Percentiles rank a stretch among this genome's conserved stretches.
Conservation (phyloP, 2,797 vertebrate species). For the Artibeus jamaicensis region DNA sequence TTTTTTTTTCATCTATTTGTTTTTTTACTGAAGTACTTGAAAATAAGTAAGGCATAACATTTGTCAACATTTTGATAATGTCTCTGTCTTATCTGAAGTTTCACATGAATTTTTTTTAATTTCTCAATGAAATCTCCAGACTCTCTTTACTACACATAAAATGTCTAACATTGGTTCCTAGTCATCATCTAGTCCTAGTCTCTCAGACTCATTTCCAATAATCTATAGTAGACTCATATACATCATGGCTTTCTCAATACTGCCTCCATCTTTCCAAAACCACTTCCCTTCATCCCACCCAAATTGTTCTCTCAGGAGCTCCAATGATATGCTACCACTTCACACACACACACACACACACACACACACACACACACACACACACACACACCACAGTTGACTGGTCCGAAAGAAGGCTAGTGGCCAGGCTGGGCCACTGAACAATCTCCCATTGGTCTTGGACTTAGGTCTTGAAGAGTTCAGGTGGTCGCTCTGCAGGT, state of each 20-base stretch:
- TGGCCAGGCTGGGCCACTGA: neutral
- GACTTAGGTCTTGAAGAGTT: neutral
- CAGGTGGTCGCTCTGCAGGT: neutral
- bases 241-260: neutral
- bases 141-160: neutral
- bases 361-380: neutral
- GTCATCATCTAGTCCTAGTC: neutral
- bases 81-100: neutral
- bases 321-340: neutral
- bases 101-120: neutral
- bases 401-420: neutral
- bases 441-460: neutral
- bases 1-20: neutral
- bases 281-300: neutral
- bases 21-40: neutral
- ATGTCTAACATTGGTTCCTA: neutral
- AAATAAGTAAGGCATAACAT: neutral
- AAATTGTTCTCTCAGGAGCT: neutral
- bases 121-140: neutral
- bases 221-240: neutral
- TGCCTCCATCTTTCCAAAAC: neutral
- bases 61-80: neutral
- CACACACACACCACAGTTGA: neutral
- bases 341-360: neutral
- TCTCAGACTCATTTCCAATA: neutral